Conservation (phyloP, 2,797 vertebrate species). For the Labeo calbasu region DNA sequence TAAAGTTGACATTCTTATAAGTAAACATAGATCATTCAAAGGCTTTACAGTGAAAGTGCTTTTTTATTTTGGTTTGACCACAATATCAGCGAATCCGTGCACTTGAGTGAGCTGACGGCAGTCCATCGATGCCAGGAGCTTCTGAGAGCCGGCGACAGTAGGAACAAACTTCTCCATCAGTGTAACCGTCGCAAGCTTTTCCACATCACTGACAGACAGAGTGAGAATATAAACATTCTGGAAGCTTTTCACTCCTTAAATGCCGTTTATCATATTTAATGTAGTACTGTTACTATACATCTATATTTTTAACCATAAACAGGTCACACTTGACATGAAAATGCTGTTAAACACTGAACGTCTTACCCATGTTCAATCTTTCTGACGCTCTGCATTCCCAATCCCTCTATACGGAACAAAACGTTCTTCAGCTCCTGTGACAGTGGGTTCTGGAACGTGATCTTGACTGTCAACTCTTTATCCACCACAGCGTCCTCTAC, state of each 20-base stretch:
- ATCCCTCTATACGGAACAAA: slow-evolving; percentile 85
- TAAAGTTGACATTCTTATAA: background rate
- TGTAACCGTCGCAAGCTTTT: slow-evolving; percentile 72
- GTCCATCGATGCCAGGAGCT: slow-evolving; percentile 87
- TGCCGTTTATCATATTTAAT: background rate
- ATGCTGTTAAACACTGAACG: background rate
- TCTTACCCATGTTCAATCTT: slow-evolving; percentile 84
- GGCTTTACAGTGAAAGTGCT: background rate
- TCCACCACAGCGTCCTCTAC: slow-evolving; percentile 75
- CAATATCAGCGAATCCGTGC: slow-evolving; percentile 83
- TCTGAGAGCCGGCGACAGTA: slow-evolving; percentile 79
- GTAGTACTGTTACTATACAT: background rate
- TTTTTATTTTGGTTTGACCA: slow-evolving; percentile 72
- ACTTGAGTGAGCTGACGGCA: slow-evolving; percentile 88
- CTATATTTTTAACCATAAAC: background rate
- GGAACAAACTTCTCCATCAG: slow-evolving; percentile 85
- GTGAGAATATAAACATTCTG: background rate
- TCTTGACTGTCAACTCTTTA: slow-evolving; percentile 83
- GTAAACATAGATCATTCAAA: background rate
- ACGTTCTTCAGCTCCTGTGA: slow-evolving; percentile 78
- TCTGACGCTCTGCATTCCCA: slow-evolving; percentile 85
- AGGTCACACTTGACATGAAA: background rate
- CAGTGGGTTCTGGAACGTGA: slow-evolving; percentile 88
- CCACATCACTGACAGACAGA: slow-evolving; percentile 71
- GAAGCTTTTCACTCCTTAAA: background rate